A percentile compares a stretch with the other conserved stretches of the same genome.
These are phyloP conservation scores for Drosophila paramelanica DNA, from an alignment of 2,888 invertebrate genomes.

Conservation along the genomic window DNA sequence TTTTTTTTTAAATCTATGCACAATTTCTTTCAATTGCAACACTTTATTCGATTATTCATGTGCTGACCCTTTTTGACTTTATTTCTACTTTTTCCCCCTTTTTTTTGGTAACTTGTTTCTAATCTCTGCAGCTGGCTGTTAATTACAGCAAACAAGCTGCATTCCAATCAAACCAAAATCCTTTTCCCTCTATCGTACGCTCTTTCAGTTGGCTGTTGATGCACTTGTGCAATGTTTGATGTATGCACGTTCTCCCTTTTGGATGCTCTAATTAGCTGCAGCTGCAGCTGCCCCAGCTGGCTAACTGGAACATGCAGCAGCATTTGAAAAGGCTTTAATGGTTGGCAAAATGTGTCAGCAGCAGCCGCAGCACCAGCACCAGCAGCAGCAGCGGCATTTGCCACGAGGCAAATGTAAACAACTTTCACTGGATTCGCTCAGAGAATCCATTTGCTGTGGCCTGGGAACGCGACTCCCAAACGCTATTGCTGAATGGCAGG, in stretches of 20 bases:
- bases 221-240: constrained; percentile 76
- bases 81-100: constrained; percentile 24
- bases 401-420: constrained; percentile 67
- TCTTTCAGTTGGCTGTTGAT: constrained; percentile 33
- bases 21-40: constrained; percentile 15
- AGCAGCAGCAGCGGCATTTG: constrained; percentile 17
- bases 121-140: constrained; percentile 70
- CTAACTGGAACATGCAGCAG: constrained; percentile 39
- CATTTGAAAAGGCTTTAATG: constrained; percentile 66
- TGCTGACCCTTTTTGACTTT: constrained; percentile 8
- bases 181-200: neutral
- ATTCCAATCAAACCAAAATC: constrained; percentile 34
- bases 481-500: constrained; percentile 2
- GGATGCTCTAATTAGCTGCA: constrained; percentile 73
- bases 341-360: constrained; percentile 73
- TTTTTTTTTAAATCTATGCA: neutral
- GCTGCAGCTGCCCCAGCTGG: constrained; percentile 15
- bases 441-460: constrained; percentile 28
- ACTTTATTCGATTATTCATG: constrained; percentile 17
- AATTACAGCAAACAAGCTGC: constrained; percentile 78
- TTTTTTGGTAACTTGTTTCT: constrained; percentile 50
- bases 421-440: constrained; percentile 69
- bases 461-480: constrained; percentile 2
- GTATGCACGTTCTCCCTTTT: constrained; percentile 52
- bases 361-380: constrained; percentile 14